Percentiles rank a stretch among this genome's conserved stretches.
Conservation (phyloP, 2,113 vertebrate species). For the Chiloscyllium plagiosum region DNA sequence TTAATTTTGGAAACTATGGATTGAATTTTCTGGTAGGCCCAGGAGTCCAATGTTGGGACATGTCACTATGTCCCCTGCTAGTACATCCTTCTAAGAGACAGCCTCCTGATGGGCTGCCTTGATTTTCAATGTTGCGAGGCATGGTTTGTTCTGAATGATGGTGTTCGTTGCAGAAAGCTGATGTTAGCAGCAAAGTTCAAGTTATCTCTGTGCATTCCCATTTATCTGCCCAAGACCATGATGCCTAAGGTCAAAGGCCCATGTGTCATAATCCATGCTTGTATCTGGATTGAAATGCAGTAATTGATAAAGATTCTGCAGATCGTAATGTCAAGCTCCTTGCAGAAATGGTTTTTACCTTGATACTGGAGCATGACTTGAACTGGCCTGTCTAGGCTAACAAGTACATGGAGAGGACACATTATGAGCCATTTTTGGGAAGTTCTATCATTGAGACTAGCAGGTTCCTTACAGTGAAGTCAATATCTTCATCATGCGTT, state of each 20-base stretch:
- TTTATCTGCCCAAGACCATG: background rate
- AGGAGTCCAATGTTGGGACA: too few relatives aligned
- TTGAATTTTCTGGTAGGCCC: too few relatives aligned
- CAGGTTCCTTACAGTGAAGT: too few relatives aligned
- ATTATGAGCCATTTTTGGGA: too few relatives aligned
- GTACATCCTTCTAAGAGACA: too few relatives aligned
- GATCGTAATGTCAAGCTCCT: background rate
- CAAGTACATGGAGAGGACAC: background rate
- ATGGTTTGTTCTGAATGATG: background rate
- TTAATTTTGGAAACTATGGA: too few relatives aligned
- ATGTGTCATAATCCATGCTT: background rate
- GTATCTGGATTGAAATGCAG: background rate
- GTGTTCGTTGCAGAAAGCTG: background rate
- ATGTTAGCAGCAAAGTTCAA: background rate
- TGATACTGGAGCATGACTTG: background rate
- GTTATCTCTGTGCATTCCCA: background rate
- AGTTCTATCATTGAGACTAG: too few relatives aligned
- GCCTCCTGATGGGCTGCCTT: background rate
- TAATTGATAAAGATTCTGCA: background rate
- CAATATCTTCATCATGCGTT: too few relatives aligned
- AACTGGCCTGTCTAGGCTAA: background rate
- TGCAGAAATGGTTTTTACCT: background rate
- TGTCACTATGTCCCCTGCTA: too few relatives aligned
- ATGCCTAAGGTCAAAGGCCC: background rate
- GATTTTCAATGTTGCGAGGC: background rate